These are phyloP conservation scores for Tympanoctomys barrerae DNA, from an alignment of 2,797 vertebrate species.

Conservation along the genomic window DNA sequence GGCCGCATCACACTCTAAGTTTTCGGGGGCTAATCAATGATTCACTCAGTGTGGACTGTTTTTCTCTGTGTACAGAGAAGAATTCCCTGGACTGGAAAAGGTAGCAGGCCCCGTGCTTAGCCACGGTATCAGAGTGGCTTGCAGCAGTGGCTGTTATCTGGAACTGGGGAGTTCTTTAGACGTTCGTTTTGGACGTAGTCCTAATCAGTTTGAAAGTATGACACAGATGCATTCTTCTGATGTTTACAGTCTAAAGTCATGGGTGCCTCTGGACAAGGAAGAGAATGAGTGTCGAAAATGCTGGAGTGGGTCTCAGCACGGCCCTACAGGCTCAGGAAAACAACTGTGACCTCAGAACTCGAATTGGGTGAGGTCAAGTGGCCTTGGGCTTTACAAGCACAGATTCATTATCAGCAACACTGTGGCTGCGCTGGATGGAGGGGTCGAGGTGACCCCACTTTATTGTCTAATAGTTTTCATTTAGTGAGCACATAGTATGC, in stretches of 20 bases:
- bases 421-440: neutral
- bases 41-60: neutral
- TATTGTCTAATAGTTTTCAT: neutral
- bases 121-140: neutral
- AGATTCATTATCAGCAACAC: neutral
- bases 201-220: conserved; percentile 73
- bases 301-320: conserved; percentile 42
- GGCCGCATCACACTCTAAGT: neutral
- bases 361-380: neutral
- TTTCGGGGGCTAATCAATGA: neutral
- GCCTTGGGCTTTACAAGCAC: neutral
- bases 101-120: neutral
- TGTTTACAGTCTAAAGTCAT: conserved; percentile 68
- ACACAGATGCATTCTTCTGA: conserved; percentile 65
- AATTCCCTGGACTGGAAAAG: neutral
- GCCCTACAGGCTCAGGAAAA: neutral
- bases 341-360: conserved; percentile 6
- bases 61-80: neutral
- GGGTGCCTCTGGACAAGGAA: conserved; percentile 33
- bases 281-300: conserved; percentile 6
- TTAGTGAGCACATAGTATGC: neutral
- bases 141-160: conserved; percentile 24
- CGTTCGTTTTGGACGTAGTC: conserved; percentile 60
- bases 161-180: conserved; percentile 60
- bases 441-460: neutral